Evolutionary conservation across 2,113 vertebrate species (phyloP).

Genomic region (Dromas ardeola): DNA sequence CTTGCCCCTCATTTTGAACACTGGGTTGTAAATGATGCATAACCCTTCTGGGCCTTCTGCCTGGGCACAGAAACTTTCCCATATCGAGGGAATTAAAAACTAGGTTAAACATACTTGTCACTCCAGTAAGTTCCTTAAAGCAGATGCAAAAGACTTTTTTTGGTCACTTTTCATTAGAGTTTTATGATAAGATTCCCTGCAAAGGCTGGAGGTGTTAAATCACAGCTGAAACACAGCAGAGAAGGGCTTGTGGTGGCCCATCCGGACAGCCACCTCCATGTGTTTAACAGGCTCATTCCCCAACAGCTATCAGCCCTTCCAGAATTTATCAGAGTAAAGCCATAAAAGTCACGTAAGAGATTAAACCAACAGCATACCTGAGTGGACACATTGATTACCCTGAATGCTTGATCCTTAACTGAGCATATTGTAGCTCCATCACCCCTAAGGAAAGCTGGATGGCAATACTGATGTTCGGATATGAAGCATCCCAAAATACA

Average conservation of each 20-base stretch:
- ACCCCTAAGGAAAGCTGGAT: background rate
- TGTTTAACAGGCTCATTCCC: background rate
- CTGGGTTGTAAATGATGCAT: constrained; percentile 53
- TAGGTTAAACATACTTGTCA: constrained; percentile 28
- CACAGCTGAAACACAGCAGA: background rate
- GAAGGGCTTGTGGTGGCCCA: background rate
- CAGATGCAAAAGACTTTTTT: background rate
- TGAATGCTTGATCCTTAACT: background rate
- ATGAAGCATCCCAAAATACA: background rate
- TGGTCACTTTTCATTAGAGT: background rate
- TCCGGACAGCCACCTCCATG: background rate
- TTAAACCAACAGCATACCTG: background rate
- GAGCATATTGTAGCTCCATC: background rate
- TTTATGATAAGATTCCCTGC: background rate
- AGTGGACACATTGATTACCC: background rate
- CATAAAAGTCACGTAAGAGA: background rate
- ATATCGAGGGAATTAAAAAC: constrained; percentile 39
- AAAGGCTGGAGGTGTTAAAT: background rate
- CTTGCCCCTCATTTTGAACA: background rate
- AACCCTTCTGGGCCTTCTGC: constrained; percentile 53
- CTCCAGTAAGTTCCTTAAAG: background rate
- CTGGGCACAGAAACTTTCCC: constrained; percentile 6
- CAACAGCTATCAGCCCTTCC: background rate
- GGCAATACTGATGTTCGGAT: background rate
- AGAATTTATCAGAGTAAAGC: background rate